Evolutionary conservation across 2,797 vertebrate species (phyloP), one percentile per base, ranked within the genome.

Genomic region (Natrix natrix): DNA sequence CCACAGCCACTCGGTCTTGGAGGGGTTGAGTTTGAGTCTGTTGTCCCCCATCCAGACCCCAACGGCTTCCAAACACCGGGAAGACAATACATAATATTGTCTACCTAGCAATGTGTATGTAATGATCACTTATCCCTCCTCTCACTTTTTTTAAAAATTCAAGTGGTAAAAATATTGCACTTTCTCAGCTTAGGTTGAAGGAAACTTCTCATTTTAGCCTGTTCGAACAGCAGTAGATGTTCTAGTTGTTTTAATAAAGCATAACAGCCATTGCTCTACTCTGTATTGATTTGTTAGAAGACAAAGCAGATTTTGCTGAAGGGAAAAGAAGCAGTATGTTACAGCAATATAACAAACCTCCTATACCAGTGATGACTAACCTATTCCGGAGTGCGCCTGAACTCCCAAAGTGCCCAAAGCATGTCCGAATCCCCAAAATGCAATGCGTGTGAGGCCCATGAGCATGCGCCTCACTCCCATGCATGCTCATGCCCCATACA

Each of bases 221-320:
- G 48, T 66, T 56, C 86, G 74, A 87, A 92, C 60, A 86, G 52
- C 48, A 90, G 32, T 86, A 86, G 48, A 63, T 60, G 12, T 78
- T 90, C n/a, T 90, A 52, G 22, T 86, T 90, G 24, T 78, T 74
- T 92, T 92, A 86, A 60, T 92, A 83, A 92, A 90, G 59, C 86
- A 43, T 92, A 90, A 43, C 74, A 86, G 74, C 74, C 48, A 56
- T 92, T 92, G 88, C 78, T 87, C n/a, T 66, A 55, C 48, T 56
- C 10, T 26, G 24, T 90, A 86, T 92, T 89, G 92, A 92, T 92
- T 55, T 90, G 92, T 90, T 55, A 92, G 86, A 78, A 92, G 92
- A 92, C 56, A 60, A 90, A 92, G 74, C 57, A 90, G 48, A 61
- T 83, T 74, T 92, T 86, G 59, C 74, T 90, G 48, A 54, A 89